phyloP scores from a whole-genome alignment of 2,113 vertebrate species.

The Pelmatolapia mariae region DNA sequence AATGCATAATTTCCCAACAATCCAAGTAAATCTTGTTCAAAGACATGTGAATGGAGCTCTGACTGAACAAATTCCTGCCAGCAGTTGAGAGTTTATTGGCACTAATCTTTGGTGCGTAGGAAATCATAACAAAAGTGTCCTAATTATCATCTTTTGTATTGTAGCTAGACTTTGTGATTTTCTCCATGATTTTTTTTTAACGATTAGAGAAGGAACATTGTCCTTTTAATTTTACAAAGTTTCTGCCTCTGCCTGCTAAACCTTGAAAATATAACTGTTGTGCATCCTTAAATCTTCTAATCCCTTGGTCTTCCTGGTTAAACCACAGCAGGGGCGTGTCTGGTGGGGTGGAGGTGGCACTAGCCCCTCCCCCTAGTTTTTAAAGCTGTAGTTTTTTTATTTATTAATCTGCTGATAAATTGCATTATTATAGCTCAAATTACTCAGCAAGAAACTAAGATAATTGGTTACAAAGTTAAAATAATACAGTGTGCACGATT shows the following conservation, averaged over 20 bases:
- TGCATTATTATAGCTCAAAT: neutral
- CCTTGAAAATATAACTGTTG: neutral
- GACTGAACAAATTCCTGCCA: neutral
- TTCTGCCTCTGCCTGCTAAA: neutral
- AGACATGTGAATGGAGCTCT: neutral
- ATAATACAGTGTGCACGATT: neutral
- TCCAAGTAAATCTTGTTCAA: neutral
- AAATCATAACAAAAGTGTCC: neutral
- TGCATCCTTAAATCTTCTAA: neutral
- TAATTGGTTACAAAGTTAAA: neutral
- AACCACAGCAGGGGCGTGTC: neutral
- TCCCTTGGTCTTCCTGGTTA: neutral
- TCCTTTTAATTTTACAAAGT: neutral
- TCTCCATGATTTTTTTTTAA: neutral
- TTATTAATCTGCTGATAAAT: neutral
- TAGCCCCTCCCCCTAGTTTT: neutral
- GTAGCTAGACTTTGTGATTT: neutral
- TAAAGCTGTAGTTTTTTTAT: neutral
- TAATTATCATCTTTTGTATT: neutral
- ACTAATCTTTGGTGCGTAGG: neutral
- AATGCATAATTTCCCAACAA: neutral
- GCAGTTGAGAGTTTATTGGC: neutral
- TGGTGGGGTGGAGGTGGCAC: neutral
- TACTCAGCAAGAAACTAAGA: neutral
- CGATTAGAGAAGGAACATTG: neutral